Evolutionary conservation across 64 coral and sea anemone genomes (phyloP), one percentile per base, ranked within the genome.

Genomic region (Pachyseris speciosa): DNA sequence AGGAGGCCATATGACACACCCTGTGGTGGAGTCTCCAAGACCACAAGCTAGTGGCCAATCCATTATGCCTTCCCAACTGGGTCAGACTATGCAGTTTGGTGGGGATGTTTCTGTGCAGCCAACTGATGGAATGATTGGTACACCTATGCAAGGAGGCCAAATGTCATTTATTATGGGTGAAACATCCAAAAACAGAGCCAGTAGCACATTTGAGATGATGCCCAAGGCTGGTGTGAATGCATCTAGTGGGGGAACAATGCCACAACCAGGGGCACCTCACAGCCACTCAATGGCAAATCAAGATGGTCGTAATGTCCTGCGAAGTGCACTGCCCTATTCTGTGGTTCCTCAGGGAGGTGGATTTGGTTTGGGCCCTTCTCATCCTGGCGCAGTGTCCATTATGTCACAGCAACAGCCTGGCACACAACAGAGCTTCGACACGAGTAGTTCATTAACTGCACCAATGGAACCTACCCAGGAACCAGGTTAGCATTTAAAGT

Each of bases 181-280:
- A 19, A 47, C 10, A 17, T 31, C 44, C 16, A 76, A 50, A 51
- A 52, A 16, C 45, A 76, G 73, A 50, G 13, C 73, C 20, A 45
- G 73, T 76, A 80, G 76, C 31, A 60, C 25, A 25, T 10, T 33
- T 24, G 76, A 80, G 52, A 60, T 61, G 76, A 26, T 80, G 32
- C 32, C 52, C 15, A 61, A 38, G 37, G 76, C 13, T n/a, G 30
- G 17, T 37, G 34, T 16, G 2, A 80, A 53, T 37, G 17, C 49
- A 58, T 30, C 31, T 36, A 58, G 19, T 80, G 34, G 51, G 61
- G 29, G 17, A 20, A 20, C 51, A 80, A 80, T 80, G 52, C 28
- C 52, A 25, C 76, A 60, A 20, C 33, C 76, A 80, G 51, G 34
- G 7, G 38, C 5, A 20, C 47, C 30, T 37, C 51, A 40, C 33